phyloP scores from a whole-genome alignment of 2,797 vertebrate species.

The Periophthalmus magnuspinnatus region DNA sequence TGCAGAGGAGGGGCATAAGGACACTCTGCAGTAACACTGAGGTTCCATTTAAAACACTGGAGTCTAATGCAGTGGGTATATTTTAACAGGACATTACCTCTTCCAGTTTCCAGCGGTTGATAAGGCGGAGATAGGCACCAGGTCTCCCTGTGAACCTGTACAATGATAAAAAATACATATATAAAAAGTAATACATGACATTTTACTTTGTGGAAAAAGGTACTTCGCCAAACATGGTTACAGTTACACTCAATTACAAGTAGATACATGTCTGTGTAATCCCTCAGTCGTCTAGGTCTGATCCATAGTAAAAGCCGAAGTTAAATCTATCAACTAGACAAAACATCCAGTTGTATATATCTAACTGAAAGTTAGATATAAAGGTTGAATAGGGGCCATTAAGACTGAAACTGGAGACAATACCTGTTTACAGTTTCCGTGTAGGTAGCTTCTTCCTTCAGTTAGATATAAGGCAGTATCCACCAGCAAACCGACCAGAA shows the following conservation, averaged over 20 bases:
- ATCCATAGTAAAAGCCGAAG: too few relatives aligned
- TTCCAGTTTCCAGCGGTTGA: conserved; percentile 93
- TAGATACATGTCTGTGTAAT: too few relatives aligned
- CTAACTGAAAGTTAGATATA: too few relatives aligned
- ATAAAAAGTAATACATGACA: background rate
- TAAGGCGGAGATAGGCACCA: conserved; percentile 91
- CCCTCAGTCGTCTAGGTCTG: too few relatives aligned
- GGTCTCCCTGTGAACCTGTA: conserved; percentile 91
- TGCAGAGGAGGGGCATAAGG: conserved; percentile 39
- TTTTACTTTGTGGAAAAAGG: background rate
- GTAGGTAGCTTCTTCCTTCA: too few relatives aligned
- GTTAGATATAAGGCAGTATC: too few relatives aligned
- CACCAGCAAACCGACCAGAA: too few relatives aligned
- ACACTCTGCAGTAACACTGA: conserved; percentile 23
- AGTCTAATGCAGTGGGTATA: conserved; percentile 36
- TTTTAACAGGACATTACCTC: conserved; percentile 73
- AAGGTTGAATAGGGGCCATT: too few relatives aligned
- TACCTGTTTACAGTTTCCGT: too few relatives aligned
- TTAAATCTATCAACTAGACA: too few relatives aligned
- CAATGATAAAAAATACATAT: background rate
- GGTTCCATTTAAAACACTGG: conserved; percentile 34
- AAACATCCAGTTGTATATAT: too few relatives aligned
- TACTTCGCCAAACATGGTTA: background rate
- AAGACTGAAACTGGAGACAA: too few relatives aligned
- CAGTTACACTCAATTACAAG: background rate